Evolutionary conservation across 2,113 vertebrate species (phyloP).

Genomic region (Cichladusa arquata): DNA sequence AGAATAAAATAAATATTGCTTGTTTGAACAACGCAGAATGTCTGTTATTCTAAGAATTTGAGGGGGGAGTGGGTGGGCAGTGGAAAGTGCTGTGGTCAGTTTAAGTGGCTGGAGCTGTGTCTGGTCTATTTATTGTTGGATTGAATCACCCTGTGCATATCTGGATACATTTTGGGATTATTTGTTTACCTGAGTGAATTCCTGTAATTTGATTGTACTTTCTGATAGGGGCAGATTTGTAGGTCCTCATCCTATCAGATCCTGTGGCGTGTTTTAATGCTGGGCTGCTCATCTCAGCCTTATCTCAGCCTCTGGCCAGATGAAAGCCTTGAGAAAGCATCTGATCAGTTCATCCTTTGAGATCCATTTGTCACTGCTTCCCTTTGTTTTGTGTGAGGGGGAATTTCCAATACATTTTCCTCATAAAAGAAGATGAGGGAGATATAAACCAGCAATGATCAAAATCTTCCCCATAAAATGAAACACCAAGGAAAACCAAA

Average conservation of each 20-base stretch:
- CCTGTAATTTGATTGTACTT: conserved; percentile 43
- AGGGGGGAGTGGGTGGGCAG: background rate
- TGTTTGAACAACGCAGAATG: conserved; percentile 16
- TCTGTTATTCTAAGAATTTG: background rate
- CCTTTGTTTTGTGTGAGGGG: background rate
- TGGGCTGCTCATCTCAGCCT: background rate
- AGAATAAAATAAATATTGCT: conserved; percentile 58
- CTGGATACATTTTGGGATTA: conserved; percentile 12
- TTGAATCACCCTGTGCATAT: background rate
- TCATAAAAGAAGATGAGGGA: background rate
- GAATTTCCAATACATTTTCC: background rate
- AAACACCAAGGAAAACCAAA: background rate
- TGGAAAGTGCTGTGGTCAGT: conserved; percentile 35
- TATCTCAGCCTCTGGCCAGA: background rate
- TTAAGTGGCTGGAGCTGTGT: background rate
- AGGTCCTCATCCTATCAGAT: background rate
- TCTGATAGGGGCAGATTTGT: conserved; percentile 8
- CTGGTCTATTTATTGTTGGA: conserved; percentile 6
- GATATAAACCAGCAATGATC: background rate
- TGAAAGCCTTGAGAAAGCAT: background rate
- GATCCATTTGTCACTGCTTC: background rate
- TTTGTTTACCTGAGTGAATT: conserved; percentile 37
- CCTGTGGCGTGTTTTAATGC: background rate
- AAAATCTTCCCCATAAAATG: background rate
- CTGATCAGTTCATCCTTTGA: background rate